Percentiles rank a stretch among this genome's conserved stretches.
Evolutionary conservation across 2,113 vertebrate species (phyloP).

Genomic region (Cromileptes altivelis): DNA sequence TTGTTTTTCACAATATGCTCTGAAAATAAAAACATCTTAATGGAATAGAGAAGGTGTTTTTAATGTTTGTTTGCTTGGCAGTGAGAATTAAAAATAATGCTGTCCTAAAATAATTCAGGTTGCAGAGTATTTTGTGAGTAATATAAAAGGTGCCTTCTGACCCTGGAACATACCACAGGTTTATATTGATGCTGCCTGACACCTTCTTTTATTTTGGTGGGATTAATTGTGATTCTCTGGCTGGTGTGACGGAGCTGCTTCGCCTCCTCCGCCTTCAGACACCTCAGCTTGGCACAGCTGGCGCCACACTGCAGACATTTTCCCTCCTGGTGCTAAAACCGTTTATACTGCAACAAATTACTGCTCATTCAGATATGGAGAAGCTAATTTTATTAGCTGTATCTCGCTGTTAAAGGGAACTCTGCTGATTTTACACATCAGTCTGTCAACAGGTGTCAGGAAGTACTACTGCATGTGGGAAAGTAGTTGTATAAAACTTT

Average conservation of each 20-base stretch:
- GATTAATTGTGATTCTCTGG: not conserved
- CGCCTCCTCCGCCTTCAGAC: not conserved
- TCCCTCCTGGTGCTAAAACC: not conserved
- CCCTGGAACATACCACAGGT: not conserved
- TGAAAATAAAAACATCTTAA: not conserved
- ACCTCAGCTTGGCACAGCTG: not conserved
- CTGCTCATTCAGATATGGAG: not conserved
- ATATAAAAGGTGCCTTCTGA: not conserved
- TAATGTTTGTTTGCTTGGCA: not conserved
- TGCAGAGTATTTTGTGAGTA: not conserved
- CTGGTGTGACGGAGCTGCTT: not conserved
- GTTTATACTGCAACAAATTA: not conserved
- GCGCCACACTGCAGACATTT: not conserved
- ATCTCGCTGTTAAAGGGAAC: too few relatives aligned
- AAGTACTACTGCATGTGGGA: not conserved
- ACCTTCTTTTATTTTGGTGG: not conserved
- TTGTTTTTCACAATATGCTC: not conserved
- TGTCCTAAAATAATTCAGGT: not conserved
- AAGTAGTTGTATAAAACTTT: not conserved
- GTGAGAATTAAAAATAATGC: not conserved
- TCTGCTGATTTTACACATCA: too few relatives aligned
- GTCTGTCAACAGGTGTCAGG: too few relatives aligned
- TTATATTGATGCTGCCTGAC: not conserved
- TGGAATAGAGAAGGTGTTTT: not conserved
- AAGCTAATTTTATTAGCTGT: not conserved